These are phyloP conservation scores for Lasioglossum zephyrum DNA, from an alignment of 2,888 invertebrate genomes.

Conservation along the genomic window DNA sequence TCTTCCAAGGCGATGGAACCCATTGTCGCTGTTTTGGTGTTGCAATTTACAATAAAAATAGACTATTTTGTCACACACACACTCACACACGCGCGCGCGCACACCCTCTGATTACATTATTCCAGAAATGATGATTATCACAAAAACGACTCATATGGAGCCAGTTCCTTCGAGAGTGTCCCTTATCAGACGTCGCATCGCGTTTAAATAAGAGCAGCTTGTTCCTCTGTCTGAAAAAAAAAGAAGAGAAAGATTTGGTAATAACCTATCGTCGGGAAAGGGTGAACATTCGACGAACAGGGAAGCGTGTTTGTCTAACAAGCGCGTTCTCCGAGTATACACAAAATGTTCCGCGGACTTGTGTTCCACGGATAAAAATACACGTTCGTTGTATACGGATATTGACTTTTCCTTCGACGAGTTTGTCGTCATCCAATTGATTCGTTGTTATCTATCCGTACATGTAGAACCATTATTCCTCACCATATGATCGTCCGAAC, in stretches of 20 bases:
- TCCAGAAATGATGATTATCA: slow-evolving; percentile 25
- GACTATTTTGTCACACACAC: slow-evolving; percentile 31
- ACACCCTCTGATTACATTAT: slow-evolving; percentile 54
- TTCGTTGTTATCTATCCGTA: slow-evolving; percentile 11
- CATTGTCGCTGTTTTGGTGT: slow-evolving; percentile 77
- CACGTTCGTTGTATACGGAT: neutral
- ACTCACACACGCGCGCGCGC: slow-evolving; percentile 7
- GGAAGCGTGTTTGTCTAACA: neutral
- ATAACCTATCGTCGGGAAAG: slow-evolving; percentile 13
- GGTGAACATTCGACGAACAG: neutral
- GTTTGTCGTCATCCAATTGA: slow-evolving; percentile 1
- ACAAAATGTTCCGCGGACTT: neutral
- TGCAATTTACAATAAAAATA: slow-evolving; percentile 44
- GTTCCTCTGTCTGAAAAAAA: slow-evolving; percentile 45
- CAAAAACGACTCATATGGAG: slow-evolving; percentile 45
- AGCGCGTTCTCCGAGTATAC: neutral
- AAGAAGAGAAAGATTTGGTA: slow-evolving; percentile 30
- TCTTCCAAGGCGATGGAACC: slow-evolving; percentile 89
- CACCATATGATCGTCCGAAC: slow-evolving; percentile 26
- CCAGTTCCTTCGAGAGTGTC: neutral
- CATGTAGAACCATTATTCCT: neutral
- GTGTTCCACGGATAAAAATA: slow-evolving; percentile 35
- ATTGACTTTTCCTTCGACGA: slow-evolving; percentile 25
- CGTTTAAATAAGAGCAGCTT: slow-evolving; percentile 46
- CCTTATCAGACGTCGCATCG: slow-evolving; percentile 49